Evolutionary conservation across 2,113 vertebrate species (phyloP).

Genomic region (Machaerirhynchus nigripectus): DNA sequence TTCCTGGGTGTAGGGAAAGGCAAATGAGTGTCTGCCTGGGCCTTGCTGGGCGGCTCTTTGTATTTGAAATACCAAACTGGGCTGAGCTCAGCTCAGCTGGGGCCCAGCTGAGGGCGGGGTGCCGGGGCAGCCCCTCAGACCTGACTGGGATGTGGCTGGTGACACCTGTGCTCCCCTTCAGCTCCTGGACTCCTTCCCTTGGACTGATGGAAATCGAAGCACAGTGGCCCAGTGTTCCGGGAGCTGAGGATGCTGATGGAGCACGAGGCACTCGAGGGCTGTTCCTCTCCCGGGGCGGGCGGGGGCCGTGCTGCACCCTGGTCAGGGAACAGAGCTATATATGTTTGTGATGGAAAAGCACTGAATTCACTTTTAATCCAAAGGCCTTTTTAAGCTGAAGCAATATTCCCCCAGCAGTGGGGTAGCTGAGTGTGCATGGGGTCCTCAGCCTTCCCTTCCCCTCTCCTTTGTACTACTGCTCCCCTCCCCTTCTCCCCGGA

Average conservation of each 20-base stretch:
- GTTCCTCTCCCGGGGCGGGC: not conserved
- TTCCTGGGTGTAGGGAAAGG: not conserved
- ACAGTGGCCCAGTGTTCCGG: fast-evolving
- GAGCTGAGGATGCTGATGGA: not conserved
- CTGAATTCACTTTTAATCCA: constrained; percentile 60
- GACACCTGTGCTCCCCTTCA: fast-evolving
- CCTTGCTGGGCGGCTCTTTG: not conserved
- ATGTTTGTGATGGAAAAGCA: constrained; percentile 35
- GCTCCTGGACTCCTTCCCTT: fast-evolving
- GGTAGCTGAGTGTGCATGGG: not conserved
- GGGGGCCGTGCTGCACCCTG: not conserved
- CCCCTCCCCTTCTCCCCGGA: not conserved
- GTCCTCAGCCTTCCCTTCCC: not conserved
- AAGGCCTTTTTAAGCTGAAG: constrained; percentile 61
- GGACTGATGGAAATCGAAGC: fast-evolving
- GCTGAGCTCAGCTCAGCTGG: not conserved
- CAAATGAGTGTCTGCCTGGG: not conserved
- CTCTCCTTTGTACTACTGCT: not conserved
- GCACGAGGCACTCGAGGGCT: not conserved
- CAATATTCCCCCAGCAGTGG: not conserved
- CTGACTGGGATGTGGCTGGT: fast-evolving
- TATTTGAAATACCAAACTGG: not conserved
- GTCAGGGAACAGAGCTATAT: not conserved
- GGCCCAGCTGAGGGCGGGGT: not conserved
- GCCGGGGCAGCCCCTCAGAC: not conserved